phyloP scores from a whole-genome alignment of 2,888 invertebrate species.

The Dicycla oo region DNA sequence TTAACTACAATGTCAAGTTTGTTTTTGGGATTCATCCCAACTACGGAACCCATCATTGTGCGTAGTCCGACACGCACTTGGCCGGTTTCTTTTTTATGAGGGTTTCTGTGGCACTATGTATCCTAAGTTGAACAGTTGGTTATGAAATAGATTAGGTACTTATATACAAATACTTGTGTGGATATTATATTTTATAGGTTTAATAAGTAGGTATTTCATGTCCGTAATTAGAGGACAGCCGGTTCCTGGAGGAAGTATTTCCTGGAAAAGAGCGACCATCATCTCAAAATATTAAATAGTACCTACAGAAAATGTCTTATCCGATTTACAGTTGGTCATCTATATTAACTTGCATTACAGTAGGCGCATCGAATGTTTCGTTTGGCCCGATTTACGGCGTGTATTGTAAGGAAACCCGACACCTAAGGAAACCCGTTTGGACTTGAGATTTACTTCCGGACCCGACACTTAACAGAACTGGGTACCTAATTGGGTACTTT shows the following conservation, averaged over 20 bases:
- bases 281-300: not conserved
- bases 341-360: not conserved
- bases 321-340: slow-evolving; percentile 13
- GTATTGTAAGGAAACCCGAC: fast-evolving
- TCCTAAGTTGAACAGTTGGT: no score
- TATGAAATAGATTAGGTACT: no score
- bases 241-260: not conserved
- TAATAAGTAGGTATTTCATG: not conserved
- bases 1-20: no score
- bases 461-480: not conserved
- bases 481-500: not conserved
- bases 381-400: not conserved
- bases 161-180: no score
- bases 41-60: no score
- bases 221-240: not conserved
- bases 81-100: not conserved
- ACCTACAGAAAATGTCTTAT: slow-evolving; percentile 25
- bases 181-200: no score
- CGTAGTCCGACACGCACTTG: no score
- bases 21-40: no score
- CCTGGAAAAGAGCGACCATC: not conserved
- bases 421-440: not conserved
- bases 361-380: slow-evolving; percentile 30
- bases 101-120: not conserved
- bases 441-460: not conserved